These are phyloP conservation scores for Aeoliscus strigatus DNA, from an alignment of 2,797 vertebrate genomes.

Conservation along the genomic window DNA sequence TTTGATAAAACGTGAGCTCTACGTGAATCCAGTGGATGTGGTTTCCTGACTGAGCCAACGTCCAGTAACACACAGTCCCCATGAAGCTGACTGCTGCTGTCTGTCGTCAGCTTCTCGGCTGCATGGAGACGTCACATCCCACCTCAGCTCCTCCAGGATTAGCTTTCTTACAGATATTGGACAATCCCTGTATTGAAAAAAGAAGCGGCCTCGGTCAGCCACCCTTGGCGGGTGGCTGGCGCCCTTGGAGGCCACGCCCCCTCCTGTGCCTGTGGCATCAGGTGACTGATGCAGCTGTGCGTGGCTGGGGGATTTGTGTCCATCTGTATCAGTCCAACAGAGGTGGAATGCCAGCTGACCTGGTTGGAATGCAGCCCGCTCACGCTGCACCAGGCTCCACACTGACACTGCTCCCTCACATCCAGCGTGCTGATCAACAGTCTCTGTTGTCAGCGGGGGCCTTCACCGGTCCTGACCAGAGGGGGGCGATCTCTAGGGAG, in stretches of 20 bases:
- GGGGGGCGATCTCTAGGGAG: slow-evolving; percentile 12
- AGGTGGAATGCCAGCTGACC: slow-evolving; percentile 40
- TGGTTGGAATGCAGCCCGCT: slow-evolving; percentile 33
- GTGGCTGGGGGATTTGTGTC: slow-evolving; percentile 46
- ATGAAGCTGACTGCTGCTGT: too few relatives aligned
- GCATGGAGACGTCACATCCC: too few relatives aligned
- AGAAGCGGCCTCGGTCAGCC: background rate
- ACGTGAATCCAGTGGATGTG: too few relatives aligned
- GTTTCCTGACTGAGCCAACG: too few relatives aligned
- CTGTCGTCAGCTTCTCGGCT: too few relatives aligned
- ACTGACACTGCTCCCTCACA: background rate
- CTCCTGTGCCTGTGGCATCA: slow-evolving; percentile 50
- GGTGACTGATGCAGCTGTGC: slow-evolving; percentile 57
- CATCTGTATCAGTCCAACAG: slow-evolving; percentile 39
- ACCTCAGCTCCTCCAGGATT: too few relatives aligned
- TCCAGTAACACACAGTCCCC: too few relatives aligned
- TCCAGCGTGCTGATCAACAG: background rate
- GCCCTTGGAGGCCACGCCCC: slow-evolving; percentile 15
- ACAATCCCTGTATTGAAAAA: too few relatives aligned
- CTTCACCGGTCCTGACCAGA: slow-evolving; percentile 13
- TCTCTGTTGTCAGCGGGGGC: too few relatives aligned
- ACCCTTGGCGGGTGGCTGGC: too few relatives aligned
- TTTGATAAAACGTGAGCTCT: too few relatives aligned
- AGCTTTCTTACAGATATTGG: too few relatives aligned
- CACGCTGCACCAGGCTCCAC: background rate